Percentiles rank a stretch among this genome's conserved stretches.
Conservation (phyloP, 1,140 invertebrate genomes). For the Apis mellifera region DNA sequence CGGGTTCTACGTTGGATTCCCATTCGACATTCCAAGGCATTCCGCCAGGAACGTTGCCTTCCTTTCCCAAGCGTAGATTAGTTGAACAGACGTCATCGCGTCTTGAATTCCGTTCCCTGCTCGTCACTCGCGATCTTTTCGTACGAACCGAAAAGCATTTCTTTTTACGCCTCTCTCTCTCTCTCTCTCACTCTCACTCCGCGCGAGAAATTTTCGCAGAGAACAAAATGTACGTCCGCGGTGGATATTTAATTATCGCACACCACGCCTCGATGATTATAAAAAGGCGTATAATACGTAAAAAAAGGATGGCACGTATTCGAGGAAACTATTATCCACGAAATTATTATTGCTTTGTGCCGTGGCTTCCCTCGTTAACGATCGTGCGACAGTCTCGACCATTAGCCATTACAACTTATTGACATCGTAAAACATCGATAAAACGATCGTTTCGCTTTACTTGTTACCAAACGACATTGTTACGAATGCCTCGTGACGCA, state of each 20-base stretch:
- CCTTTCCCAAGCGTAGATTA: constrained; percentile 31
- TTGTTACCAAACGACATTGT: not conserved
- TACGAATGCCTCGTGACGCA: not conserved
- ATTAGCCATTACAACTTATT: not conserved
- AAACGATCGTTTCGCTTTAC: not conserved
- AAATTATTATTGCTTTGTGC: not conserved
- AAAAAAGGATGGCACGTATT: not conserved
- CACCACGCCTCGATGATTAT: no score
- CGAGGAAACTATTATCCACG: not conserved
- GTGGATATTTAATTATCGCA: no score
- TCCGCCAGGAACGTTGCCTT: constrained; percentile 45
- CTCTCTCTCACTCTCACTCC: not conserved
- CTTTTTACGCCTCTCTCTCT: not conserved
- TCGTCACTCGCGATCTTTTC: not conserved
- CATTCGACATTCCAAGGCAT: constrained; percentile 36
- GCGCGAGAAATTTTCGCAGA: no score
- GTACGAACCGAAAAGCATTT: not conserved
- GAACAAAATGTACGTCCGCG: no score
- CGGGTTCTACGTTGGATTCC: constrained; percentile 33
- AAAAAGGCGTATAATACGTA: not conserved
- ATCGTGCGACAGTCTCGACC: not conserved
- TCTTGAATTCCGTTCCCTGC: not conserved
- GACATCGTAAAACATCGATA: not conserved
- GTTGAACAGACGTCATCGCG: not conserved
- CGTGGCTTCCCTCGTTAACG: no score